Percentiles rank a stretch among this genome's conserved stretches.
phyloP scores from a whole-genome alignment of 2,113 vertebrate genomes.

The Sarotherodon lohbergeri region DNA sequence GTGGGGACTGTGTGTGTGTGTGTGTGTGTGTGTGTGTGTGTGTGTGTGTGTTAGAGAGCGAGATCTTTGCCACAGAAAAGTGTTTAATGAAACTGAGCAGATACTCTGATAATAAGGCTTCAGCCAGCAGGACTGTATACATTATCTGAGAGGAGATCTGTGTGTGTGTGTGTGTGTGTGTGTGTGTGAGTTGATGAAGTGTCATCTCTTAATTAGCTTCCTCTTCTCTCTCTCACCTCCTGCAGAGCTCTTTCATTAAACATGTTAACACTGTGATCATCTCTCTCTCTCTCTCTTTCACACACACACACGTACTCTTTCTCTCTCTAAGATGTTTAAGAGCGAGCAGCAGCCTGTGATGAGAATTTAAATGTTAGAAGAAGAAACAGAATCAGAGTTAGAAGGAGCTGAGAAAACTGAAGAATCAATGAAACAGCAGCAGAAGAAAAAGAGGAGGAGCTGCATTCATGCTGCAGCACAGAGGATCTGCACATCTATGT shows the following conservation, averaged over 20 bases:
- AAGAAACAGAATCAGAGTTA: not conserved
- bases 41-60: not conserved
- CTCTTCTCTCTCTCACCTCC: slow-evolving; percentile 25
- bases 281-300: not conserved
- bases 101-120: slow-evolving; percentile 28
- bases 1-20: too few relatives aligned
- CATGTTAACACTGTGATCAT: slow-evolving; percentile 30
- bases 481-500: not conserved
- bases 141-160: not conserved
- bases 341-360: not conserved
- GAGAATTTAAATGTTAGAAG: not conserved
- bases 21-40: not conserved
- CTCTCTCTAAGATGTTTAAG: not conserved
- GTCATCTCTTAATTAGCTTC: slow-evolving; percentile 46
- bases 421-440: not conserved
- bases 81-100: slow-evolving; percentile 14
- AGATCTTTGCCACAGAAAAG: not conserved
- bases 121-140: not conserved
- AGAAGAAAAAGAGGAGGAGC: not conserved
- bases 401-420: not conserved
- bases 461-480: not conserved
- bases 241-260: slow-evolving; percentile 41
- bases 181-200: not conserved
- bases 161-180: not conserved
- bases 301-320: not conserved